Base-by-base conservation (phyloP, 1,140 invertebrate genomes). In the Pseudoatta argentina region DNA sequence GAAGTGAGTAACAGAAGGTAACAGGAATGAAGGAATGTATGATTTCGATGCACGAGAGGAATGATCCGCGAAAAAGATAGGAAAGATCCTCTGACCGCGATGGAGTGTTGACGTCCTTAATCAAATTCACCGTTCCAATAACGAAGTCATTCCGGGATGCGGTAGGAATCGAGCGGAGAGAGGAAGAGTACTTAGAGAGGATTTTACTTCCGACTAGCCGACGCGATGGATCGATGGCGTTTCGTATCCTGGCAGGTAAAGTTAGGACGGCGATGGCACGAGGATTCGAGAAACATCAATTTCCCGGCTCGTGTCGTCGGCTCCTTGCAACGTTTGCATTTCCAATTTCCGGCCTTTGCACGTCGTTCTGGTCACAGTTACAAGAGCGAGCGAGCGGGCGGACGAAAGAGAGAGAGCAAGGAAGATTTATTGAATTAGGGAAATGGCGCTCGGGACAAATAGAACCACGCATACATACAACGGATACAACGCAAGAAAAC, bases 261-360 rank as follows among this genome's bases (percentile, higher is more conserved):
- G 64, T 44, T 51, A 21, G 55, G 64, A 64, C 10, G 10, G 30
- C n/a, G n/a, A 48, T 59, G 39, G 61, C 55, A 67, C 30, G 61
- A 34, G 39, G 57, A 87, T 72, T 73, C 39, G 67, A 86, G 83
- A 81, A 76, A 88, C 85, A 89, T 89, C 88, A 86, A 89, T 89
- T 89, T 88, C 71, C 82, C 76, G 27, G 18, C 61, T 88, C 59
- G 69, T 69, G 82, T 78, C 81, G 75, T 72, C 61, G 27, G 18
- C 88, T 61, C 24, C 66, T 78, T 57, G 81, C 79, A 81, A 79
- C 76, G 82, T 89, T 88, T 88, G 82, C 87, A 88, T 89, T 89
- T 86, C 76, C 87, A 88, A 86, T 88, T 89, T 88, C 87, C 88
- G 73, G n/a, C 71, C 51, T 55, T 48, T 27, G 24, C 53, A 21